phyloP scores from a whole-genome alignment of 2,888 invertebrate genomes.

The Sphaerophoria rueppellii region DNA sequence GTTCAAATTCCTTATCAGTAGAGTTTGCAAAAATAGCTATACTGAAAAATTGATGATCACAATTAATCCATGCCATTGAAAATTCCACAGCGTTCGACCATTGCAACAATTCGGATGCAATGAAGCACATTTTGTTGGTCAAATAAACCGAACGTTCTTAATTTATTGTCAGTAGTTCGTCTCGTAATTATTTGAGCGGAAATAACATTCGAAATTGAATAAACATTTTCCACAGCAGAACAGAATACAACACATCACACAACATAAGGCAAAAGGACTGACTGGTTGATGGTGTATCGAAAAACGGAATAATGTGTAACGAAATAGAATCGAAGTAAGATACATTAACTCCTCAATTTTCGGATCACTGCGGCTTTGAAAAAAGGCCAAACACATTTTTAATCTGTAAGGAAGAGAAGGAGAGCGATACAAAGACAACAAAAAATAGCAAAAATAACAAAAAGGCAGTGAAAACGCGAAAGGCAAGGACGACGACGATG shows the following conservation, averaged over 20 bases:
- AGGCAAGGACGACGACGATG: constrained; percentile 3
- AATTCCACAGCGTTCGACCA: too few relatives aligned
- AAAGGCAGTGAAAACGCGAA: constrained; percentile 7
- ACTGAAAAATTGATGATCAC: too few relatives aligned
- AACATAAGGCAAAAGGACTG: constrained; percentile 56
- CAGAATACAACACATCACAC: neutral
- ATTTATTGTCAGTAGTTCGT: neutral
- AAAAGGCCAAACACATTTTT: neutral
- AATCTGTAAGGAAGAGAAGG: neutral
- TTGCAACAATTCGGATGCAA: too few relatives aligned
- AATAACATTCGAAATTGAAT: constrained; percentile 66
- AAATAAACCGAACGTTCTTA: constrained; percentile 31
- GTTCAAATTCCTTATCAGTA: too few relatives aligned
- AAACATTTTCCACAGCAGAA: constrained; percentile 64
- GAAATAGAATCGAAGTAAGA: constrained; percentile 70
- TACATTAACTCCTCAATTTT: constrained; percentile 67
- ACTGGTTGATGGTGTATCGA: constrained; percentile 16
- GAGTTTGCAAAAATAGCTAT: too few relatives aligned
- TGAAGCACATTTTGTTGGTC: constrained; percentile 42
- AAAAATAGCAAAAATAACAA: too few relatives aligned
- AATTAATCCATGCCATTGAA: too few relatives aligned
- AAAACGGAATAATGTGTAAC: constrained; percentile 45
- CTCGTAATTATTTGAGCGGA: constrained; percentile 55
- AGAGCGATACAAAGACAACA: neutral
- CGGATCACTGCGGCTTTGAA: constrained; percentile 31